phyloP scores from a whole-genome alignment of 1,140 invertebrate species.

The Archegozetes longisetosus region DNA sequence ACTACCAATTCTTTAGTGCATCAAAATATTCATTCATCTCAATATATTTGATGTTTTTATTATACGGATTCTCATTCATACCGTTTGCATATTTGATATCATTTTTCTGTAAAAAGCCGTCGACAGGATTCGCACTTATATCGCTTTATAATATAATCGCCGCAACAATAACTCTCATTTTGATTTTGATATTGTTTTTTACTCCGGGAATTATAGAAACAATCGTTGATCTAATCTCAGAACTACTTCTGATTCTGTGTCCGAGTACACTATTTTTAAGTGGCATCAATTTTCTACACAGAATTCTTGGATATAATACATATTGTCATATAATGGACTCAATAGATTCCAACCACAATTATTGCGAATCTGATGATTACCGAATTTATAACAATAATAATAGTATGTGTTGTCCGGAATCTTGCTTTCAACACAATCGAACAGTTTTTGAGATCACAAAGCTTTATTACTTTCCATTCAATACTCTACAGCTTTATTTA shows the following conservation, averaged over 20 bases:
- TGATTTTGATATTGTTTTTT: neutral
- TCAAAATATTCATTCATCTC: neutral
- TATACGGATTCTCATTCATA: slow-evolving; percentile 20
- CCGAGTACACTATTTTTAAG: neutral
- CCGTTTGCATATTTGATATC: slow-evolving; percentile 21
- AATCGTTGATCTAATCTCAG: neutral
- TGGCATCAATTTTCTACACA: neutral
- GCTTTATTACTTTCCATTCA: no score
- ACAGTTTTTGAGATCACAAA: no score
- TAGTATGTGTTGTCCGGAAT: neutral
- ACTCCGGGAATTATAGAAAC: neutral
- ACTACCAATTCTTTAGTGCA: slow-evolving; percentile 5
- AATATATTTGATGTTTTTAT: slow-evolving; percentile 16
- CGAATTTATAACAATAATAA: neutral
- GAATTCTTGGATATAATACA: neutral
- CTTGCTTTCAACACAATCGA: neutral
- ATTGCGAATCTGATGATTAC: neutral
- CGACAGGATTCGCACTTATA: slow-evolving; percentile 17
- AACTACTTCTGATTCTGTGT: neutral
- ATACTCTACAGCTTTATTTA: no score
- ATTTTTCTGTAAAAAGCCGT: slow-evolving; percentile 13
- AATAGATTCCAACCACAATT: no score
- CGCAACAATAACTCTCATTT: neutral
- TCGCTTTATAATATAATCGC: neutral
- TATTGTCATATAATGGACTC: neutral